phyloP scores from a whole-genome alignment of 2,113 vertebrate genomes.

The Equus przewalskii region DNA sequence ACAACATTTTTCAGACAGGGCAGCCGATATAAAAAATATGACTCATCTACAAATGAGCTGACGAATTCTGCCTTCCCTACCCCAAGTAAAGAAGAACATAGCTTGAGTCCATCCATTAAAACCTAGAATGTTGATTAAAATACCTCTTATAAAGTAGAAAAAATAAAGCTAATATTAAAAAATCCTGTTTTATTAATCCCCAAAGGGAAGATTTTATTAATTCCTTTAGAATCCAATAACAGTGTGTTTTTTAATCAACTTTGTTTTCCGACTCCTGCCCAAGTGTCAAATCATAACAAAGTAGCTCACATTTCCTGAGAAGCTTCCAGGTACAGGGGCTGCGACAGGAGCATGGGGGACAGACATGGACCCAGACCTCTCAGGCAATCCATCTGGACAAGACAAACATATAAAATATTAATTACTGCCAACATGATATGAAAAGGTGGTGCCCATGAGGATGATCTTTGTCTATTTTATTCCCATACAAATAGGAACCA shows the following conservation, averaged over 20 bases:
- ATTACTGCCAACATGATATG: background rate
- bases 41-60: conserved; percentile 54
- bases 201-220: conserved; percentile 84
- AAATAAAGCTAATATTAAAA: conserved; percentile 84
- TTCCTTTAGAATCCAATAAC: conserved; percentile 85
- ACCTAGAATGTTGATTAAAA: conserved; percentile 78
- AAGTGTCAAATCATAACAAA: conserved; percentile 71
- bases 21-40: conserved; percentile 44
- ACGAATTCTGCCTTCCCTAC: background rate
- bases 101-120: conserved; percentile 71
- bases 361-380: background rate
- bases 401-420: background rate
- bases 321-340: background rate
- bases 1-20: conserved; percentile 50
- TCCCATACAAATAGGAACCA: background rate
- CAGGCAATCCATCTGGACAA: background rate
- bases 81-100: conserved; percentile 39
- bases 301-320: conserved; percentile 33
- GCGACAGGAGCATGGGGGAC: background rate
- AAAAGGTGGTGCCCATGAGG: background rate
- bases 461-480: background rate
- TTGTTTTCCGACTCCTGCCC: conserved; percentile 75
- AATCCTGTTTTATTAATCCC: conserved; percentile 82
- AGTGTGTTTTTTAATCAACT: conserved; percentile 81
- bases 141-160: conserved; percentile 73